phyloP scores from a whole-genome alignment of 1,140 invertebrate species.

The Penaeus vannamei region DNA sequence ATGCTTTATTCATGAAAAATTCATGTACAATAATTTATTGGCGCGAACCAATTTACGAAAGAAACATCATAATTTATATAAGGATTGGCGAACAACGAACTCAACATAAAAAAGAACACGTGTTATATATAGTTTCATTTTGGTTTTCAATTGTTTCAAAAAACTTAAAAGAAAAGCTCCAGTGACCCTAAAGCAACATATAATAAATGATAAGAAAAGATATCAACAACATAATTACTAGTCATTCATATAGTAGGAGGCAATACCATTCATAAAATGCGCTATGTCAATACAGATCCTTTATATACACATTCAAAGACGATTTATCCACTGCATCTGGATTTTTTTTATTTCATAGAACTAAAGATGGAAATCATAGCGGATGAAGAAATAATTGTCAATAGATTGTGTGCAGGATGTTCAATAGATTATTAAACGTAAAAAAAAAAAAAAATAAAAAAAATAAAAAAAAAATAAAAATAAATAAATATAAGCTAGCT shows the following conservation, averaged over 20 bases:
- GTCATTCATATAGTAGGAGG: background rate
- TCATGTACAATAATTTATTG: constrained; percentile 29
- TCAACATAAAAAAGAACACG: background rate
- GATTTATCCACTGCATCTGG: too few relatives aligned
- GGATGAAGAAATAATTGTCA: too few relatives aligned
- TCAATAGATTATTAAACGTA: too few relatives aligned
- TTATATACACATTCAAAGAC: too few relatives aligned
- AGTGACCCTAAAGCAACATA: constrained; percentile 8
- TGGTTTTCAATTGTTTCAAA: background rate
- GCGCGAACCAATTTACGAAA: constrained; percentile 20
- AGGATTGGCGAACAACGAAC: constrained; percentile 10
- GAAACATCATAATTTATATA: constrained; percentile 11
- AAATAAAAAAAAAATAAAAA: too few relatives aligned
- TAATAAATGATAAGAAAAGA: background rate
- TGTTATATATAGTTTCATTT: background rate
- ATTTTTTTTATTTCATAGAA: too few relatives aligned
- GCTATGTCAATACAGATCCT: too few relatives aligned
- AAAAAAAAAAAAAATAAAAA: too few relatives aligned
- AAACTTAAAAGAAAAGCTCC: constrained; percentile 2
- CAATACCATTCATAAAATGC: too few relatives aligned
- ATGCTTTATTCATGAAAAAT: constrained; percentile 21
- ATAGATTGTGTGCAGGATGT: too few relatives aligned
- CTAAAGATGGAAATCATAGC: too few relatives aligned
- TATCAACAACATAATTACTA: background rate
- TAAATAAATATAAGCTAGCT: too few relatives aligned